Percentiles rank a stretch among this genome's conserved stretches.
Conservation (phyloP, 2,113 vertebrate genomes). For the Turdus rufiventris region DNA sequence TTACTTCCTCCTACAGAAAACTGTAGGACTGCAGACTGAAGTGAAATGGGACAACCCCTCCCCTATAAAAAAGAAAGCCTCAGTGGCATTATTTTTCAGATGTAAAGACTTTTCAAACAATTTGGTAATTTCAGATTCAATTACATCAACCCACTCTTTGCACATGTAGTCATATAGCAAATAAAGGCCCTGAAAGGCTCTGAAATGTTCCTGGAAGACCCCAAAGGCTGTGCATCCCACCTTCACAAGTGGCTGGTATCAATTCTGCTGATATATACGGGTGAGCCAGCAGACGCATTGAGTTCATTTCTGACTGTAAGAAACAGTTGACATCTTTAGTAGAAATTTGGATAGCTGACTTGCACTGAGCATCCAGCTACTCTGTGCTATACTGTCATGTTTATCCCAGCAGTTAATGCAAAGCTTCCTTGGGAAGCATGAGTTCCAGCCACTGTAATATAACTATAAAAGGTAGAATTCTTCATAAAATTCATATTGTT, state of each 20-base stretch:
- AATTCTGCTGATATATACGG: not conserved
- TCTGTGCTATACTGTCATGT: not conserved
- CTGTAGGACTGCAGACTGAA: not conserved
- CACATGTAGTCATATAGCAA: not conserved
- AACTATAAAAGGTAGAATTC: not conserved
- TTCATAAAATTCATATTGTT: not conserved
- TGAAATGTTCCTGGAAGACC: not conserved
- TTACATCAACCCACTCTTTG: not conserved
- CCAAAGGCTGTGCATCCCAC: not conserved
- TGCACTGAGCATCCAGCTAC: not conserved
- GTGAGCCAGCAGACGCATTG: not conserved
- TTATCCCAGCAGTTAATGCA: not conserved
- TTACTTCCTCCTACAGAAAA: not conserved
- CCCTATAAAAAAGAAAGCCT: not conserved
- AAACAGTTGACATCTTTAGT: not conserved
- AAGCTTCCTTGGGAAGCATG: not conserved
- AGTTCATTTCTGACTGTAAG: not conserved
- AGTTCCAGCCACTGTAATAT: not conserved
- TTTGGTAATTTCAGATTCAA: not conserved
- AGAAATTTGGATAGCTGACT: not conserved
- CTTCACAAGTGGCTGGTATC: not conserved
- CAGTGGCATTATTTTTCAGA: not conserved
- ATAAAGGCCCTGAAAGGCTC: not conserved
- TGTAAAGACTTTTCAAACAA: not conserved
- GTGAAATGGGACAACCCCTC: not conserved